Conservation (phyloP, 2,113 vertebrate species). For the Hyla sarda region DNA sequence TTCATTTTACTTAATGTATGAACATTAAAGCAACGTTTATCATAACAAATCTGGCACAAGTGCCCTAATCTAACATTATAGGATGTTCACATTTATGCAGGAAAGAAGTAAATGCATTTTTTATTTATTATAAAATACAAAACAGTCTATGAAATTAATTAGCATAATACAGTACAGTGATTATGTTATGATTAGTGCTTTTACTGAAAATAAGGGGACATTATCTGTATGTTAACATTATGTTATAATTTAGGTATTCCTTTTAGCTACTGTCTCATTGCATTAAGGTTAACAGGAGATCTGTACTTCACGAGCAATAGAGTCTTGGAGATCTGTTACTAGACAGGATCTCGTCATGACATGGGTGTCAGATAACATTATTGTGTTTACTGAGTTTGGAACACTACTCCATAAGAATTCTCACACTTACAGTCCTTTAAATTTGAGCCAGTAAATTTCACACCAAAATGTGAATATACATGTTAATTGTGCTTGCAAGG, state of each 20-base stretch:
- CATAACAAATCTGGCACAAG: not conserved
- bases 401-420: constrained; percentile 23
- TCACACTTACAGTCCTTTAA: constrained; percentile 53
- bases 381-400: constrained; percentile 14
- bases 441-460: constrained; percentile 47
- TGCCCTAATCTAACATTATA: not conserved
- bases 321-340: constrained; percentile 11
- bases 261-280: constrained; percentile 7
- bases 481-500: not conserved
- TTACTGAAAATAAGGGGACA: not conserved
- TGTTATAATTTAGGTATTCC: constrained; percentile 2
- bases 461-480: constrained; percentile 42
- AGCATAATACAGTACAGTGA: not conserved
- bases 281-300: constrained; percentile 35
- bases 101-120: not conserved
- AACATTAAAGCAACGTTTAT: too few relatives aligned
- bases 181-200: not conserved
- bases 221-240: constrained; percentile 13
- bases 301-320: constrained; percentile 11
- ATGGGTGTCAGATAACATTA: constrained; percentile 55
- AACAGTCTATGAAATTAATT: not conserved
- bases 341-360: constrained; percentile 30
- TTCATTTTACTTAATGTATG: too few relatives aligned
- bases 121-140: too few relatives aligned
- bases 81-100: not conserved